Conservation (phyloP, 2,113 vertebrate genomes). For the Scytalopus superciliaris region DNA sequence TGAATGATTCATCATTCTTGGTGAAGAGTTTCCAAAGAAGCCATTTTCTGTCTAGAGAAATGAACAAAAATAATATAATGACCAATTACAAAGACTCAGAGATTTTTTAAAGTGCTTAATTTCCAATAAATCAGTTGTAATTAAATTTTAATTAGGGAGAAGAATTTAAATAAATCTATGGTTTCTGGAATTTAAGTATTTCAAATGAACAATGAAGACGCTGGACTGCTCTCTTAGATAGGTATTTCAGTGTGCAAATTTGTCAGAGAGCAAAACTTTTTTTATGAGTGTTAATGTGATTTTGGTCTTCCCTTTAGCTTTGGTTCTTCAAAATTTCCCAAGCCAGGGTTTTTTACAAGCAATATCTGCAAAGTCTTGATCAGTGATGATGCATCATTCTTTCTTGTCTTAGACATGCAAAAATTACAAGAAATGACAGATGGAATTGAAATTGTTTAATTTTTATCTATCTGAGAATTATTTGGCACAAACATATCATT, state of each 20-base stretch:
- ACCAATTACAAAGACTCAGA: not conserved
- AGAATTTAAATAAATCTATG: not conserved
- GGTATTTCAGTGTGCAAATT: not conserved
- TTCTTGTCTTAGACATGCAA: not conserved
- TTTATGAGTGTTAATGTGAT: not conserved
- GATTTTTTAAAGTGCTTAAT: not conserved
- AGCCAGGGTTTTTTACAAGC: not conserved
- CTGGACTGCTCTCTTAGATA: not conserved
- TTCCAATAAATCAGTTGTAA: not conserved
- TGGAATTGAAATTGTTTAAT: not conserved
- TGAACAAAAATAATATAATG: not conserved
- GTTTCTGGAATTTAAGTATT: not conserved
- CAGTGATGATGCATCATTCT: not conserved
- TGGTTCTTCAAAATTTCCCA: not conserved
- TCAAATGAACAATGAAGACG: not conserved
- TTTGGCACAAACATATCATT: not conserved
- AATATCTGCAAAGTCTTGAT: not conserved
- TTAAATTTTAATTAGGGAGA: not conserved
- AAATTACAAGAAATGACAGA: not conserved
- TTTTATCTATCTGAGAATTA: not conserved
- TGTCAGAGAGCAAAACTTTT: accelerated
- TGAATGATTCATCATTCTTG: not conserved
- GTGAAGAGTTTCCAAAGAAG: not conserved
- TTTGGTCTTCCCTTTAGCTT: not conserved
- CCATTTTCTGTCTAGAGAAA: not conserved